Evolutionary conservation across 2,797 vertebrate species (phyloP).

Genomic region (Lemur catta): DNA sequence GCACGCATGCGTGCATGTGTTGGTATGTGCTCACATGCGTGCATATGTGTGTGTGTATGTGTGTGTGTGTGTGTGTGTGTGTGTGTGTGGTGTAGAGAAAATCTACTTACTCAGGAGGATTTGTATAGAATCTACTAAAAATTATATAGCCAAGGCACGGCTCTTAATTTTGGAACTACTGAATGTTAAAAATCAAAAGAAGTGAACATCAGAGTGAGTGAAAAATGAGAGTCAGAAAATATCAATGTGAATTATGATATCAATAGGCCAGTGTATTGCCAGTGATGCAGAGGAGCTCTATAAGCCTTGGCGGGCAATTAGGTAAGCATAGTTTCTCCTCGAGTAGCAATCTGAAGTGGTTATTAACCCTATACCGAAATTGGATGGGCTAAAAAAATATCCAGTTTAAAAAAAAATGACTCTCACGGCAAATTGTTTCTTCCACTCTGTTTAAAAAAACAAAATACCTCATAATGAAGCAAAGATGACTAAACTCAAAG

Average conservation of each 20-base stretch:
- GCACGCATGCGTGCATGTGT: background rate
- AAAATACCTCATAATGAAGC: background rate
- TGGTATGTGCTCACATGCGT: background rate
- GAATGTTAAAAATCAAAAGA: background rate
- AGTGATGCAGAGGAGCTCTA: slow-evolving; percentile 61
- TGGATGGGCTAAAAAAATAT: slow-evolving; percentile 5
- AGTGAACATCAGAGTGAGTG: background rate
- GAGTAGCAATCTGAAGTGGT: slow-evolving; percentile 57
- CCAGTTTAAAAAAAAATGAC: background rate
- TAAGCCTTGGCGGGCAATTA: slow-evolving; percentile 69
- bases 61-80: background rate
- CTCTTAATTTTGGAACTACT: background rate
- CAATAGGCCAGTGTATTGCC: slow-evolving; percentile 51
- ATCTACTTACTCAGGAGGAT: background rate
- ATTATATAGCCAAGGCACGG: background rate
- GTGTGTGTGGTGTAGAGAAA: too few relatives aligned
- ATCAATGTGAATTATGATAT: slow-evolving; percentile 46
- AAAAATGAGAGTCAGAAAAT: slow-evolving; percentile 46
- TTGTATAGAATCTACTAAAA: background rate
- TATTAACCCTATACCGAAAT: slow-evolving; percentile 60
- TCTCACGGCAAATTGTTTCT: background rate
- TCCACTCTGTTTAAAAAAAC: background rate
- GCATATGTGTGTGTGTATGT: background rate
- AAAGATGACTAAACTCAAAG: slow-evolving; percentile 36
- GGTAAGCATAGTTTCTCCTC: slow-evolving; percentile 60